phyloP scores from a whole-genome alignment of 2,113 vertebrate genomes.

The Barbus barbus region DNA sequence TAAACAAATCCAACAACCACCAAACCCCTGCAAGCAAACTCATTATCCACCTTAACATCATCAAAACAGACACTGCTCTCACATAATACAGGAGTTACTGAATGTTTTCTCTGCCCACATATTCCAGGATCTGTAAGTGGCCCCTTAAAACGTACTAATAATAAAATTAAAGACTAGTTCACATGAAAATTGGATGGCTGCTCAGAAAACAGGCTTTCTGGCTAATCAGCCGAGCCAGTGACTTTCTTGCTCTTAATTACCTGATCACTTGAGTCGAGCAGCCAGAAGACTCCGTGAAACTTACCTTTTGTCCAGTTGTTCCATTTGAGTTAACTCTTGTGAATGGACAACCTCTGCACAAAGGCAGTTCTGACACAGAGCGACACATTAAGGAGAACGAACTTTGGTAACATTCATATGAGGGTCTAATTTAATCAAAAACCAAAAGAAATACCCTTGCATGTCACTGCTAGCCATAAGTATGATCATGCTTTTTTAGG shows the following conservation, averaged over 20 bases:
- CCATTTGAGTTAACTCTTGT: slow-evolving; percentile 51
- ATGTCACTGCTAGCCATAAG: too few relatives aligned
- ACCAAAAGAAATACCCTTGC: background rate
- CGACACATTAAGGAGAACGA: slow-evolving; percentile 18
- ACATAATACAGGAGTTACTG: background rate
- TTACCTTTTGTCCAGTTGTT: slow-evolving; percentile 57
- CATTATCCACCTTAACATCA: background rate
- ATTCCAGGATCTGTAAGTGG: background rate
- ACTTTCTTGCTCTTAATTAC: slow-evolving; percentile 27
- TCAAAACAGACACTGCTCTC: background rate
- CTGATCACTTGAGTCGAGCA: slow-evolving; percentile 15
- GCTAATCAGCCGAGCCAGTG: slow-evolving; percentile 25
- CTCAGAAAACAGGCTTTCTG: too few relatives aligned
- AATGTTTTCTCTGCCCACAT: background rate
- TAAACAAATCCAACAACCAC: background rate
- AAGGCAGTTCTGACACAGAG: background rate
- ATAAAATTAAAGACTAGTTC: background rate
- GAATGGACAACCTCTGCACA: slow-evolving; percentile 47
- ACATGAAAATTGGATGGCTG: slow-evolving; percentile 39
- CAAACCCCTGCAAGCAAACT: background rate
- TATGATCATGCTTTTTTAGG: background rate
- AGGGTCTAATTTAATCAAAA: background rate
- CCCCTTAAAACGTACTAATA: background rate
- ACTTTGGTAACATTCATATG: background rate
- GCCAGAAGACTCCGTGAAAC: slow-evolving; percentile 22